Percentiles rank a stretch among this genome's conserved stretches.
phyloP scores from a whole-genome alignment of 2,888 invertebrate genomes.

The Drosophila histrio region DNA sequence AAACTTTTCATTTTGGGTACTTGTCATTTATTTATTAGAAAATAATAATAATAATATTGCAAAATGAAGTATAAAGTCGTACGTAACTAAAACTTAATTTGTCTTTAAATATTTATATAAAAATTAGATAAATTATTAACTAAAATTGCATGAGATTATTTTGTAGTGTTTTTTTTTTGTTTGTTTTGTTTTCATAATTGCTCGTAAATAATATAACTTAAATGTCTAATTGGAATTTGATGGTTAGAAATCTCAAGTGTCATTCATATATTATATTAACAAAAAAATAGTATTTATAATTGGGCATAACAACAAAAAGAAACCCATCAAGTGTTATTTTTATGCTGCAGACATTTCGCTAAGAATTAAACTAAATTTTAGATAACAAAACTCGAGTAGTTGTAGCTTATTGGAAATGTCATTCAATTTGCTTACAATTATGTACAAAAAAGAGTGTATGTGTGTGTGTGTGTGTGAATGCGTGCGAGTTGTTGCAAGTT shows the following conservation, averaged over 20 bases:
- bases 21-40: constrained; percentile 68
- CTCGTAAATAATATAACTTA: constrained; percentile 33
- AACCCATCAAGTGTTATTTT: neutral
- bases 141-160: constrained; percentile 73
- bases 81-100: constrained; percentile 61
- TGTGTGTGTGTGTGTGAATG: neutral
- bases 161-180: constrained; percentile 16
- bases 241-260: constrained; percentile 45
- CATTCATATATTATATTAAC: constrained; percentile 38
- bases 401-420: constrained; percentile 44
- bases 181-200: constrained; percentile 20
- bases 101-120: constrained; percentile 51
- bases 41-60: constrained; percentile 67
- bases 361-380: constrained; percentile 64
- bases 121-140: constrained; percentile 53
- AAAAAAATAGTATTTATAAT: constrained; percentile 25
- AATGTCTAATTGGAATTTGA: constrained; percentile 40
- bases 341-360: constrained; percentile 53
- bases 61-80: constrained; percentile 61
- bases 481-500: constrained; percentile 50
- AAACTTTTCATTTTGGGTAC: constrained; percentile 20
- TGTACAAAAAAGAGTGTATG: constrained; percentile 44
- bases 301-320: constrained; percentile 31
- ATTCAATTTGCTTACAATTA: constrained; percentile 50
- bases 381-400: constrained; percentile 68